phyloP scores from a whole-genome alignment of 2,113 vertebrate genomes.

The Cyprichromis sp. region DNA sequence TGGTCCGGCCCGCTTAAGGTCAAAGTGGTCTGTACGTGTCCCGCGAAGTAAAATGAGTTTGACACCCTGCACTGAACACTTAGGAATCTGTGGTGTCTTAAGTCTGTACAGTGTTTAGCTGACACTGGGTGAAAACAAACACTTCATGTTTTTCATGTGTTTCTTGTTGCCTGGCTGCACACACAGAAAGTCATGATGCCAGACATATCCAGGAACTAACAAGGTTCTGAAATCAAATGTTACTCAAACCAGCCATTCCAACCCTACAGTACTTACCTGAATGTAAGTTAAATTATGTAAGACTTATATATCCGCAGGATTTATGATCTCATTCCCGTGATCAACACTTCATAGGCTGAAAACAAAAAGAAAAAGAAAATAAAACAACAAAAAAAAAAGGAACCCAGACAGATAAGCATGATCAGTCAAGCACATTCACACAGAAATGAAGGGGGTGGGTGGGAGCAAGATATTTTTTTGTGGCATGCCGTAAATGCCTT shows the following conservation, averaged over 20 bases:
- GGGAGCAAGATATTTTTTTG: not conserved
- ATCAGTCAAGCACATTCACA: not conserved
- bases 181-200: not conserved
- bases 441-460: not conserved
- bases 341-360: not conserved
- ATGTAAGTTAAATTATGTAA: not conserved
- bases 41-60: not conserved
- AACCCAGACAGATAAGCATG: not conserved
- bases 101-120: not conserved
- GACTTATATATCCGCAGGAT: accelerated
- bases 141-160: not conserved
- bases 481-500: accelerated
- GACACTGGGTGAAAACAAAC: not conserved
- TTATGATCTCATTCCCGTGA: not conserved
- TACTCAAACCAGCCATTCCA: not conserved
- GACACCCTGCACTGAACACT: not conserved
- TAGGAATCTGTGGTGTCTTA: not conserved
- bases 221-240: not conserved
- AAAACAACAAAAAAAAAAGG: not conserved
- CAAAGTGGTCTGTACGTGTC: not conserved
- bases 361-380: accelerated
- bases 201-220: not conserved
- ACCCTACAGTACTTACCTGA: not conserved
- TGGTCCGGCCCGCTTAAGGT: accelerated
- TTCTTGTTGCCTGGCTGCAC: not conserved